phyloP scores from a whole-genome alignment of 2,797 vertebrate genomes.

The Micrastur ruficollis region DNA sequence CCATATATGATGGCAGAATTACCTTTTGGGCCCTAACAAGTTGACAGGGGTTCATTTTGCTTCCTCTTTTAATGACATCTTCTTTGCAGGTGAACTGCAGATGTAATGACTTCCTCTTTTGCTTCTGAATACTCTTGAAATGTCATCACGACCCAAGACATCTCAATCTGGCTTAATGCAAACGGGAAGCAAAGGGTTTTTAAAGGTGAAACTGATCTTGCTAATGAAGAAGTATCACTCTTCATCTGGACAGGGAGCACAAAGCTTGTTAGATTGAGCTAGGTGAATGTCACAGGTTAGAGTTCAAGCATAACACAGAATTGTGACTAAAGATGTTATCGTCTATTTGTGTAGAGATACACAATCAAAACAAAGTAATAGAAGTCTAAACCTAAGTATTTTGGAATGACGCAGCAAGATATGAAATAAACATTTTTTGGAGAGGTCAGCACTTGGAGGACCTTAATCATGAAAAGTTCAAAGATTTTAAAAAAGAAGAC shows the following conservation, averaged over 20 bases:
- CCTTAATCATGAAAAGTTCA: background rate
- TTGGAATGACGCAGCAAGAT: background rate
- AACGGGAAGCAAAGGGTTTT: slow-evolving; percentile 70
- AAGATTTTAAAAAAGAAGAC: background rate
- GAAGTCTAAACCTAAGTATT: slow-evolving; percentile 9
- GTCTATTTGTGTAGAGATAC: slow-evolving; percentile 61
- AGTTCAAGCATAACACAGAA: slow-evolving; percentile 67
- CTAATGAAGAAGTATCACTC: slow-evolving; percentile 79
- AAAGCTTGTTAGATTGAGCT: slow-evolving; percentile 71
- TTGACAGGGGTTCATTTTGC: slow-evolving; percentile 92
- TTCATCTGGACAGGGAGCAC: slow-evolving; percentile 66
- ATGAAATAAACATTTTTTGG: slow-evolving; percentile 16
- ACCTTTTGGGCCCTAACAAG: slow-evolving; percentile 87
- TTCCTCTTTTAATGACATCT: slow-evolving; percentile 86
- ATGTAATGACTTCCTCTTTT: slow-evolving; percentile 81
- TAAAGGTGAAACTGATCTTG: slow-evolving; percentile 78
- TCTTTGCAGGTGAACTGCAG: slow-evolving; percentile 83
- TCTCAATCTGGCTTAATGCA: slow-evolving; percentile 79
- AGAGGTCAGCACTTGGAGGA: background rate
- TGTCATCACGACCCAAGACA: slow-evolving; percentile 78
- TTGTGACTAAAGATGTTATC: slow-evolving; percentile 72
- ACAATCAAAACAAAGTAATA: slow-evolving; percentile 52
- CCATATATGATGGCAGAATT: slow-evolving; percentile 83
- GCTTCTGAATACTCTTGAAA: slow-evolving; percentile 72
- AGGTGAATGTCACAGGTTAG: slow-evolving; percentile 76